phyloP scores from a whole-genome alignment of 2,888 invertebrate species.

The Sepioteuthis lessoniana region DNA sequence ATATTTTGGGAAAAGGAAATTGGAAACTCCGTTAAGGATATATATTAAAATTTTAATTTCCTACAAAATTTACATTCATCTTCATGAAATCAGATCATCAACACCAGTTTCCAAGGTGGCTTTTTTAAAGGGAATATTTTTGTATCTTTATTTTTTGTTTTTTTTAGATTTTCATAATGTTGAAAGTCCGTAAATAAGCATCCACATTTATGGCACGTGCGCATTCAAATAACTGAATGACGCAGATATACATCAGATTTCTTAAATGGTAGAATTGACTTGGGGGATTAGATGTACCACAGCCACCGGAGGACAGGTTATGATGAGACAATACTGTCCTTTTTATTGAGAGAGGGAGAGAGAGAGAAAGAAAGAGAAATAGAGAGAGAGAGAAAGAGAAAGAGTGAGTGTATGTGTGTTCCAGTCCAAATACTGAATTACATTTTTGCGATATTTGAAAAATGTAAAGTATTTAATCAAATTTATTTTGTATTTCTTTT shows the following conservation, averaged over 20 bases:
- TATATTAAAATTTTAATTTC: slow-evolving; percentile 45
- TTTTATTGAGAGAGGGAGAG: neutral
- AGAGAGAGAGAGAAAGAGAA: neutral
- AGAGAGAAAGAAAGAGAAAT: too few relatives aligned
- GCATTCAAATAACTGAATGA: neutral
- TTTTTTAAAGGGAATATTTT: neutral
- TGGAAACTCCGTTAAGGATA: slow-evolving; percentile 36
- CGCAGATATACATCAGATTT: neutral
- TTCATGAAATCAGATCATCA: slow-evolving; percentile 43
- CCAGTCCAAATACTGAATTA: slow-evolving; percentile 1
- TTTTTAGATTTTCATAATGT: neutral
- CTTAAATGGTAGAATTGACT: neutral
- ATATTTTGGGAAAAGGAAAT: neutral
- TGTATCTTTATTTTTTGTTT: neutral
- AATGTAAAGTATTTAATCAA: neutral
- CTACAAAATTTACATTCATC: slow-evolving; percentile 44
- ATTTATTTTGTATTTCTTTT: neutral
- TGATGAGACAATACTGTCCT: neutral
- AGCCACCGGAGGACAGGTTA: neutral
- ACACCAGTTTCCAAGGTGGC: slow-evolving; percentile 24
- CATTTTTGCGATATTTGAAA: neutral
- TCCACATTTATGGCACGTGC: neutral
- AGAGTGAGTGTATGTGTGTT: neutral
- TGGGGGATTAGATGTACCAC: neutral
- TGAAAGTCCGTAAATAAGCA: neutral